Conservation (phyloP, 2,888 invertebrate genomes). For the Synanthedon tipuliformis region DNA sequence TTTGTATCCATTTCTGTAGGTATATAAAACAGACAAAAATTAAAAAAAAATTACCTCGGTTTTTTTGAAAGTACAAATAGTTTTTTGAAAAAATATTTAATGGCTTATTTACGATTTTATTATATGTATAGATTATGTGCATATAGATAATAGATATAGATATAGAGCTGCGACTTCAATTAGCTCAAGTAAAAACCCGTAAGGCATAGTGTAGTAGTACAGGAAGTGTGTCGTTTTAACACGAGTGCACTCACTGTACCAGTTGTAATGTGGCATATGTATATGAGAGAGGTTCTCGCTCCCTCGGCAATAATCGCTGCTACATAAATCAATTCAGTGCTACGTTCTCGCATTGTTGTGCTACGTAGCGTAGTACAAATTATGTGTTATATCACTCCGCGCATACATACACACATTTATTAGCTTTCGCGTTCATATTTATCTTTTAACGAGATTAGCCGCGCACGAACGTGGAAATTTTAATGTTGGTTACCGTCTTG, state of each 20-base stretch:
- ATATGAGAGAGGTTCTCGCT: background rate
- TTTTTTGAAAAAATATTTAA: too few species aligned
- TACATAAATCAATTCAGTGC: constrained; percentile 3
- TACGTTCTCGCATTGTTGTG: background rate
- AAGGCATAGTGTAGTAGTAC: too few species aligned
- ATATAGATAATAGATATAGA: too few species aligned
- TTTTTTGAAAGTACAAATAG: too few species aligned
- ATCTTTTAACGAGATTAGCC: background rate
- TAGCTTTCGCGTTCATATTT: constrained; percentile 2
- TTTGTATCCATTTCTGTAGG: too few species aligned
- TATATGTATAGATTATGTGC: too few species aligned
- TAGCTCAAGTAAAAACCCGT: too few species aligned
- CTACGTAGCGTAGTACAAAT: constrained; percentile 1
- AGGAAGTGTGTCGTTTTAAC: background rate
- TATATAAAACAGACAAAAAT: too few species aligned
- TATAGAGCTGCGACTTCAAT: too few species aligned
- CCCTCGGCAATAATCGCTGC: background rate
- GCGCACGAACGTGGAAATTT: background rate
- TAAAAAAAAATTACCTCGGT: too few species aligned
- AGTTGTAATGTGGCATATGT: background rate
- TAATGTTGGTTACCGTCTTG: background rate
- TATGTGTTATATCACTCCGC: constrained; percentile 2
- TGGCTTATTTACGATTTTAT: too few species aligned
- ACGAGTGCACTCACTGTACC: background rate
- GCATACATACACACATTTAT: constrained; percentile 1